A percentile compares a stretch with the other conserved stretches of the same genome.
These are phyloP conservation scores for Ovibos moschatus DNA, from an alignment of 2,113 vertebrate genomes.

Conservation along the genomic window DNA sequence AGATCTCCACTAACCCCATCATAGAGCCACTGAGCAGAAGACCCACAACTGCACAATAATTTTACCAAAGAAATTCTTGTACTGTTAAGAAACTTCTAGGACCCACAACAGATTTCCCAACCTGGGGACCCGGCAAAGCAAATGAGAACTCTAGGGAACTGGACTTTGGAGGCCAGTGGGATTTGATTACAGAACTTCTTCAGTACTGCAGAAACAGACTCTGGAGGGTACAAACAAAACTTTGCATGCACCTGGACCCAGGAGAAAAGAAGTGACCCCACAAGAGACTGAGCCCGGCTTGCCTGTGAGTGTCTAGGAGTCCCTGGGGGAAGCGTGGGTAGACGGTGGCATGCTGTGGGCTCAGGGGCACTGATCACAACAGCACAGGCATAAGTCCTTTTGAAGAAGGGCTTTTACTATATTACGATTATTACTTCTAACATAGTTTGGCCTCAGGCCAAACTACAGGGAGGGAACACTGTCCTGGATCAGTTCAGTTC, in stretches of 20 bases:
- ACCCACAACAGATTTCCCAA: background rate
- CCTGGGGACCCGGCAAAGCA: background rate
- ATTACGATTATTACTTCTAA: too few species aligned
- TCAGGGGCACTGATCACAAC: background rate
- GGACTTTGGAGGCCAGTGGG: background rate
- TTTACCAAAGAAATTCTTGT: background rate
- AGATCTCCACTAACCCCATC: background rate
- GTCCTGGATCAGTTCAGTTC: too few species aligned
- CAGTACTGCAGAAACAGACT: background rate
- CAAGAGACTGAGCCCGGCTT: background rate
- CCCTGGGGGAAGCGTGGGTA: background rate
- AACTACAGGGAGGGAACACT: too few species aligned
- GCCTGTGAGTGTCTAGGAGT: background rate
- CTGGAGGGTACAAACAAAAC: background rate
- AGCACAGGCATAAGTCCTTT: background rate
- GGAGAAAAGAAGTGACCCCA: background rate
- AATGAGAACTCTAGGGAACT: background rate
- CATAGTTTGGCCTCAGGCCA: too few species aligned
- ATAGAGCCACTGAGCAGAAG: background rate
- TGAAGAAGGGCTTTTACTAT: too few species aligned
- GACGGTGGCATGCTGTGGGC: background rate
- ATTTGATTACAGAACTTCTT: background rate
- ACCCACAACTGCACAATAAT: background rate
- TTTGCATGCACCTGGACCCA: rapidly evolving
- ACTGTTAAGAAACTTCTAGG: background rate